Base-by-base conservation (phyloP, 2,797 vertebrate genomes). In the Cirrhinus molitorella region DNA sequence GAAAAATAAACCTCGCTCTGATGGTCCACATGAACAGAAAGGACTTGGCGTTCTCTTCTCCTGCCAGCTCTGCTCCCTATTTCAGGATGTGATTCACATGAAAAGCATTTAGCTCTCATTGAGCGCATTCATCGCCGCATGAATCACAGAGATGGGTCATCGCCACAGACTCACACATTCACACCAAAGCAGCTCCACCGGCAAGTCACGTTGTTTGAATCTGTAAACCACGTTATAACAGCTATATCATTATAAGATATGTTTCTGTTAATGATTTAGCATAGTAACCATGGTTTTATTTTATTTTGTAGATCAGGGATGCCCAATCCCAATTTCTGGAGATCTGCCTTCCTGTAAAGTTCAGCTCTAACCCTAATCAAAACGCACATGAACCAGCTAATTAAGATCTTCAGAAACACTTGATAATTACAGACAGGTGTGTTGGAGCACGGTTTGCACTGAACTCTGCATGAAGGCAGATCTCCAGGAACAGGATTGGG, bases 11-110 rank as follows among this genome's bases (percentile, higher is more conserved):
- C 71, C 23, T 61, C 43, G 34, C 45, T 53, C 59, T 74, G 45
- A 40, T 74, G 61, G 71, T 76, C 76, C 70, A 83, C 49, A 84
- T 63, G 74, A 45, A 74, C 28, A 83, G 74, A 81, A 78, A 85
- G 81, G 28, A 77, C 80, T 85, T 71, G 12, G 65, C 84, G 78
- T 87, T 61, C 85, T 85, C 21, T 72, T 55, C 66, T 81, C 61
- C 74, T 84, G 34, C 31, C 77, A 83, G 76, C 78, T 71, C 68
- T 51, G 63, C 70, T 45, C 70, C 57, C 47, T 88, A 84, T 89
- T 88, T 86, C 61, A 68, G 72, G 85, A 87, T 65, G 81, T 89
- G 86, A 88, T 90, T 88, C 88, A 91, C 57, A 73, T 72, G 57
- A 80, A 88, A 90, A 88, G 83, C 37, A 85, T 87, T 88, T 86